Evolutionary conservation across 2,888 invertebrate species (phyloP).

Genomic region (Pycnomerus fuliginosus): DNA sequence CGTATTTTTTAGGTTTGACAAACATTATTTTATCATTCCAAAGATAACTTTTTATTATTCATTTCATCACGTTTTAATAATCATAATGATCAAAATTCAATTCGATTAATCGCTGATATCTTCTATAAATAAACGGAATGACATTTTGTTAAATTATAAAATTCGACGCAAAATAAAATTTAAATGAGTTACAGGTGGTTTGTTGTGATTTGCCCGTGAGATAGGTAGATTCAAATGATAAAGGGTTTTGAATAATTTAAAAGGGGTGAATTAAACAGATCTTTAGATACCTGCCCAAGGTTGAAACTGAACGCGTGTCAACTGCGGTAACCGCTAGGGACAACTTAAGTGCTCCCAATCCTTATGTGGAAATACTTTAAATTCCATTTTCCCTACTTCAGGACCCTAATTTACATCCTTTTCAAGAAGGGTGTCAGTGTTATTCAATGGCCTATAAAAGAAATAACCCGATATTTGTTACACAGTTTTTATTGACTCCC

Average conservation of each 20-base stretch:
- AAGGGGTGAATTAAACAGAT: conserved; percentile 40
- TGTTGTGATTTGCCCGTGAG: conserved; percentile 10
- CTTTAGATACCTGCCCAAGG: conserved; percentile 34
- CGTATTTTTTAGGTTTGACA: too few species aligned
- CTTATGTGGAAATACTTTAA: conserved; percentile 39
- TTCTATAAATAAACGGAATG: not conserved
- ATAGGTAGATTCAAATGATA: conserved; percentile 17
- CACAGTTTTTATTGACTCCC: conserved; percentile 7
- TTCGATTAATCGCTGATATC: conserved; percentile 9
- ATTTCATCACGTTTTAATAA: conserved; percentile 18
- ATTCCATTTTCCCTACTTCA: conserved; percentile 32
- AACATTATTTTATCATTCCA: conserved; percentile 11
- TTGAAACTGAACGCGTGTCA: conserved; percentile 35
- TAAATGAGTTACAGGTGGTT: conserved; percentile 3
- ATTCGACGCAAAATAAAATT: conserved; percentile 4
- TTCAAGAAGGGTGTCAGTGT: conserved; percentile 30
- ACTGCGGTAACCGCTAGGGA: conserved; percentile 37
- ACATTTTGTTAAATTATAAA: conserved; percentile 2
- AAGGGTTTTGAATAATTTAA: conserved; percentile 30
- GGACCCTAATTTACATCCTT: conserved; percentile 39
- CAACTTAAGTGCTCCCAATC: conserved; percentile 34
- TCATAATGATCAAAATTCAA: too few species aligned
- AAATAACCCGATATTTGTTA: conserved; percentile 8
- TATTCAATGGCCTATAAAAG: conserved; percentile 11
- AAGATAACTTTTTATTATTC: conserved; percentile 20